These are phyloP conservation scores for Denticeps clupeoides DNA, from an alignment of 2,797 vertebrate species.

Conservation along the genomic window DNA sequence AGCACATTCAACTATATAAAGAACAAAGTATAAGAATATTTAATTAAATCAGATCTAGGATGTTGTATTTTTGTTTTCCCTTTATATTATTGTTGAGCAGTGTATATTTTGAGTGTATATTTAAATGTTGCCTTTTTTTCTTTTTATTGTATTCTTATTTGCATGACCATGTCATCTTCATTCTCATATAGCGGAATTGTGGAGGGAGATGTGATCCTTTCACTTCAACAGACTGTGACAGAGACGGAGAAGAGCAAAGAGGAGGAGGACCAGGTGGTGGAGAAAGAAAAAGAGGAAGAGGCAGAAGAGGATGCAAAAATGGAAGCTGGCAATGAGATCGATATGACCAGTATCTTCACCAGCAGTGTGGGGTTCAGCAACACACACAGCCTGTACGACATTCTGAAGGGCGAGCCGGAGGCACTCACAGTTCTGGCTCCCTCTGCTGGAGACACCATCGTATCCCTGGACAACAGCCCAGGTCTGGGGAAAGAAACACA, in stretches of 20 bases:
- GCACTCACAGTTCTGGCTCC: slow-evolving; percentile 86
- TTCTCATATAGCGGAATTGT: slow-evolving; percentile 83
- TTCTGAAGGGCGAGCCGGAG: slow-evolving; percentile 82
- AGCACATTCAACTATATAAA: no score
- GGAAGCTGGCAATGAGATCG: slow-evolving; percentile 3
- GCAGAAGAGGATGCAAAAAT: slow-evolving; percentile 3
- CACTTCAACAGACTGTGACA: slow-evolving; percentile 77
- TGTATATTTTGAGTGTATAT: neutral
- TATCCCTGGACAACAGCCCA: slow-evolving; percentile 77
- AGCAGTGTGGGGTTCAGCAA: slow-evolving; percentile 50
- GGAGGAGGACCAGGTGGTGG: slow-evolving; percentile 4
- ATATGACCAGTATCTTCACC: slow-evolving; percentile 21
- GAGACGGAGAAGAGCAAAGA: slow-evolving; percentile 20
- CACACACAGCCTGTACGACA: slow-evolving; percentile 72
- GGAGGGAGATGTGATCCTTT: slow-evolving; percentile 82
- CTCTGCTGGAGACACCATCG: slow-evolving; percentile 89
- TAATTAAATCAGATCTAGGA: no score
- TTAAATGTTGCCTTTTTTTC: no score
- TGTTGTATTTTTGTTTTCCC: no score
- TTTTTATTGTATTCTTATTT: no score
- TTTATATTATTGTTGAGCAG: neutral
- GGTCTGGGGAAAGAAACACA: slow-evolving; percentile 50
- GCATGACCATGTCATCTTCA: slow-evolving; percentile 13
- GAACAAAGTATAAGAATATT: no score
- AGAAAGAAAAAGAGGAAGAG: slow-evolving; percentile 15